Conservation (phyloP, 2,113 vertebrate species). For the Oncorhynchus masou region DNA sequence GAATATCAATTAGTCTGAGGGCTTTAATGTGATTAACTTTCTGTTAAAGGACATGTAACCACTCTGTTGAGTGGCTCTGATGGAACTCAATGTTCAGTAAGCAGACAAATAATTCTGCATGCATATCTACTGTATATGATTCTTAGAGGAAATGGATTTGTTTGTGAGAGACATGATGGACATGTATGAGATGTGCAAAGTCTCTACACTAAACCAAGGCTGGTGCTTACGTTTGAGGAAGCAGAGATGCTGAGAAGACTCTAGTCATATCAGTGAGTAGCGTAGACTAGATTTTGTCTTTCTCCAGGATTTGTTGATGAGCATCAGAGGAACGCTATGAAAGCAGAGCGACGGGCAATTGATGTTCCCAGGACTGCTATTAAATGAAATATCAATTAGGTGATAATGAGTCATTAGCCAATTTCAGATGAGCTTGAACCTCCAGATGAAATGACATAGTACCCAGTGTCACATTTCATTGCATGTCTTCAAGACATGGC, state of each 20-base stretch:
- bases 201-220: not conserved
- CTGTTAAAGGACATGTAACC: no score
- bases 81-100: no score
- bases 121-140: no score
- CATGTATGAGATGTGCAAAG: not conserved
- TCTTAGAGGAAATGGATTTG: not conserved
- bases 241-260: not conserved
- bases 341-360: constrained; percentile 61
- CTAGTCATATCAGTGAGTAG: not conserved
- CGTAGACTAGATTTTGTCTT: not conserved
- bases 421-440: constrained; percentile 21
- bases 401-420: constrained; percentile 57
- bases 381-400: constrained; percentile 62
- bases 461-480: no score
- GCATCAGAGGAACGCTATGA: constrained; percentile 37
- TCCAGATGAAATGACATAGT: constrained; percentile 15
- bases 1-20: not conserved
- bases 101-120: no score
- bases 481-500: no score
- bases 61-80: no score
- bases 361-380: constrained; percentile 43
- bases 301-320: constrained; percentile 18
- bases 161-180: not conserved
- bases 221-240: no score
- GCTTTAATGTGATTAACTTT: not conserved